Evolutionary conservation across 2,888 invertebrate species (phyloP).

Genomic region (Cerastis rubricosa): DNA sequence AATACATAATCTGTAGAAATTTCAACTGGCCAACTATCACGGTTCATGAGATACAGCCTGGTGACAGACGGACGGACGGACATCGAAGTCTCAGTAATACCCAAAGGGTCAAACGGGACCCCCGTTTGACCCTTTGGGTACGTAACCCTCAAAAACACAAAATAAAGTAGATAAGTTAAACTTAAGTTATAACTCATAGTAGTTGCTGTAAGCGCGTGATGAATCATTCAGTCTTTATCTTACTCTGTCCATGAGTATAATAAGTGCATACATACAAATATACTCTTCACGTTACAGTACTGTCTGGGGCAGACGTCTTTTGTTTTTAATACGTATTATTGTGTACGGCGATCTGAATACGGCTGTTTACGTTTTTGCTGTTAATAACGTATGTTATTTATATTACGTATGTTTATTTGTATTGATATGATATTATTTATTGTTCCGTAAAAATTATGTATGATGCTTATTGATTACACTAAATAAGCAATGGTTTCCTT

Average conservation of each 20-base stretch:
- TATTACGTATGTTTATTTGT: neutral
- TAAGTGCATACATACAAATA: conserved; percentile 9
- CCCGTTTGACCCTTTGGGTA: too few relatives aligned
- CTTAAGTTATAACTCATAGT: neutral
- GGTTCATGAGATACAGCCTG: too few relatives aligned
- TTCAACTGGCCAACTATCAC: too few relatives aligned
- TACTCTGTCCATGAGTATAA: conserved; percentile 42
- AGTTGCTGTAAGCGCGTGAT: conserved; percentile 29
- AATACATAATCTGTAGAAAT: too few relatives aligned
- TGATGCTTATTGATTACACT: too few relatives aligned
- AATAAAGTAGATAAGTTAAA: neutral
- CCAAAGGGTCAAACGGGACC: too few relatives aligned
- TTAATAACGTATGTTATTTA: neutral
- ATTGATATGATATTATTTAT: neutral
- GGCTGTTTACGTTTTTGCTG: neutral
- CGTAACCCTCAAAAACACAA: too few relatives aligned
- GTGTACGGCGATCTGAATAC: neutral
- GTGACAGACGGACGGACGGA: too few relatives aligned
- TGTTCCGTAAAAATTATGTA: neutral
- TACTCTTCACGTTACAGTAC: neutral
- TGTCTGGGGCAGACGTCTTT: conserved; percentile 11
- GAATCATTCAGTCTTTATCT: conserved; percentile 36
- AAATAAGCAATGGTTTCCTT: too few relatives aligned
- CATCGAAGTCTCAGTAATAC: too few relatives aligned
- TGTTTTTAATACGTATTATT: conserved; percentile 14